phyloP scores from a whole-genome alignment of 2,888 invertebrate species.

The Spicauda simplicius region DNA sequence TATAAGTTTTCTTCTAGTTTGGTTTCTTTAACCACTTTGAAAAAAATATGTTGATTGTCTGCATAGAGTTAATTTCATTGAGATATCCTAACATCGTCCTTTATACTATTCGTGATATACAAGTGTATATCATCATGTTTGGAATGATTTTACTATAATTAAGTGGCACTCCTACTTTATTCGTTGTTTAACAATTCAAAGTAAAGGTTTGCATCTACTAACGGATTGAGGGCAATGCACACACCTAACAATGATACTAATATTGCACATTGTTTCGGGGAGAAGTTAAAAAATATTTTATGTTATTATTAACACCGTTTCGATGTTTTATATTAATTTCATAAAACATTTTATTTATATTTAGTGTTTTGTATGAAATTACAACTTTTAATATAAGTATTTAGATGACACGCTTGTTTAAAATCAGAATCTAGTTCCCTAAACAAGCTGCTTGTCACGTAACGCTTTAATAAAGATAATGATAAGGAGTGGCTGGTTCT shows the following conservation, averaged over 20 bases:
- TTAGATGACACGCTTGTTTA: constrained; percentile 31
- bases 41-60: no score
- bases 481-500: constrained; percentile 12
- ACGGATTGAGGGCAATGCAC: not conserved
- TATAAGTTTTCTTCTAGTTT: no score
- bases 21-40: no score
- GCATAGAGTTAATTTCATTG: no score
- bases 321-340: constrained; percentile 21
- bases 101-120: no score
- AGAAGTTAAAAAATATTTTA: not conserved
- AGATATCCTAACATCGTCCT: no score
- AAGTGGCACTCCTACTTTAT: not conserved
- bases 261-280: constrained; percentile 5
- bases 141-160: no score
- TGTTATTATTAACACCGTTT: constrained; percentile 12
- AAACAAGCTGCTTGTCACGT: constrained; percentile 30
- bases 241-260: not conserved
- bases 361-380: constrained; percentile 17
- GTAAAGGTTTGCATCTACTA: not conserved
- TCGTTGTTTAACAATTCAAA: not conserved
- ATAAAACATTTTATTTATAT: constrained; percentile 10
- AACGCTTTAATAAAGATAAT: constrained; percentile 24
- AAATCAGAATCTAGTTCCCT: constrained; percentile 22
- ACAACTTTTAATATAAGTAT: constrained; percentile 22
- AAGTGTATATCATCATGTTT: no score